phyloP scores from a whole-genome alignment of 2,888 invertebrate genomes.

The Caenorhabditis sp. region DNA sequence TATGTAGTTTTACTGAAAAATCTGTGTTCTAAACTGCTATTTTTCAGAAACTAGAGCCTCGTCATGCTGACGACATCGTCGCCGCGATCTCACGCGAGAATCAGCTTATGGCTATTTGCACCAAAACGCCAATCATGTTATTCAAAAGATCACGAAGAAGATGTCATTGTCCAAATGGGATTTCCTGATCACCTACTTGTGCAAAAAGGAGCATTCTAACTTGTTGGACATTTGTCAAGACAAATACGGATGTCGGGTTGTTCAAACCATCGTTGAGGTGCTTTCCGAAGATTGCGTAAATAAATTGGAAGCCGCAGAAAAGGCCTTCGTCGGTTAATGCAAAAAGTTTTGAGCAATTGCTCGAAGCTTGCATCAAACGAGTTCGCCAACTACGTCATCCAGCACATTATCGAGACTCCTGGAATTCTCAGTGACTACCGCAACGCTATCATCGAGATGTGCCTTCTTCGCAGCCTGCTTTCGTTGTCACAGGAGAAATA shows the following conservation, averaged over 20 bases:
- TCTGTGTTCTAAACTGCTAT: too few species aligned
- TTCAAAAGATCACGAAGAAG: conserved; percentile 66
- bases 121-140: conserved; percentile 77
- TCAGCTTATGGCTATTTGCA: conserved; percentile 57
- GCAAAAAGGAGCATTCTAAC: conserved; percentile 36
- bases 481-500: conserved; percentile 78
- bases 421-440: conserved; percentile 69
- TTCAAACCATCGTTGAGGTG: conserved; percentile 73
- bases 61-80: too few species aligned
- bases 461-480: conserved; percentile 75
- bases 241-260: conserved; percentile 73
- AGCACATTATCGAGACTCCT: conserved; percentile 71
- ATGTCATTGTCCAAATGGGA: conserved; percentile 49
- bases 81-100: conserved; percentile 42
- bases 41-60: too few species aligned
- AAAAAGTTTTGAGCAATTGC: conserved; percentile 59
- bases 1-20: too few species aligned
- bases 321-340: conserved; percentile 58
- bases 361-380: conserved; percentile 72
- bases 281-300: conserved; percentile 68
- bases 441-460: conserved; percentile 73
- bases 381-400: conserved; percentile 80
- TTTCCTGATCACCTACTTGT: conserved; percentile 47
- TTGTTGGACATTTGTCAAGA: conserved; percentile 69
- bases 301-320: too few species aligned